Percentiles rank a stretch among this genome's conserved stretches.
These are phyloP conservation scores for Philaethria dido DNA, from an alignment of 2,888 invertebrate species.

Conservation along the genomic window DNA sequence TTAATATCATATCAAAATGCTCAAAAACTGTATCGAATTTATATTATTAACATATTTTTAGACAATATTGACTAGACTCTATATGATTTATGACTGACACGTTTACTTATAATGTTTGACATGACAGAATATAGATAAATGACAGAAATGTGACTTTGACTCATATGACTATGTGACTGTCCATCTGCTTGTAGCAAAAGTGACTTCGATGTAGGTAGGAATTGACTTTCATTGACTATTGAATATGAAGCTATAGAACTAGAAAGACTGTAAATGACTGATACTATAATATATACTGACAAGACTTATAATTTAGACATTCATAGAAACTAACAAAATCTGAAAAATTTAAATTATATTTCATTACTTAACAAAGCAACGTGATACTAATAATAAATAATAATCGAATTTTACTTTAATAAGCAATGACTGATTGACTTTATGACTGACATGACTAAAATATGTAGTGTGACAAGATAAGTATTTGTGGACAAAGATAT, in stretches of 20 bases:
- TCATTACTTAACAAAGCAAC: not conserved
- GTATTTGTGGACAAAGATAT: not conserved
- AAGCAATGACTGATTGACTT: not conserved
- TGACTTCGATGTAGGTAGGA: not conserved
- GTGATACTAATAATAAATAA: not conserved
- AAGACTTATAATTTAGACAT: not conserved
- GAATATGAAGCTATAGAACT: not conserved
- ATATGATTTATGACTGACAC: not conserved
- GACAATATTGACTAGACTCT: not conserved
- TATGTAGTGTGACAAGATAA: no score
- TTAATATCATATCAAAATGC: not conserved
- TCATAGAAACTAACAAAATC: not conserved
- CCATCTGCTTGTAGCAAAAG: not conserved
- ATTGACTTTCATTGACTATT: not conserved
- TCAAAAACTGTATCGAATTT: not conserved
- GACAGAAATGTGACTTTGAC: not conserved
- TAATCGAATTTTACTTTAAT: not conserved
- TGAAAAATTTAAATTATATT: not conserved
- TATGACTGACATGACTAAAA: not conserved
- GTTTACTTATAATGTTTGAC: not conserved
- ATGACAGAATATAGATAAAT: no score
- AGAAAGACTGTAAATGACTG: not conserved
- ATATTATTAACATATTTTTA: no score
- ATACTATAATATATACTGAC: not conserved
- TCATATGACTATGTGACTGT: not conserved